These are phyloP conservation scores for Cynaeus angustus DNA, from an alignment of 2,888 invertebrate species.

Conservation along the genomic window DNA sequence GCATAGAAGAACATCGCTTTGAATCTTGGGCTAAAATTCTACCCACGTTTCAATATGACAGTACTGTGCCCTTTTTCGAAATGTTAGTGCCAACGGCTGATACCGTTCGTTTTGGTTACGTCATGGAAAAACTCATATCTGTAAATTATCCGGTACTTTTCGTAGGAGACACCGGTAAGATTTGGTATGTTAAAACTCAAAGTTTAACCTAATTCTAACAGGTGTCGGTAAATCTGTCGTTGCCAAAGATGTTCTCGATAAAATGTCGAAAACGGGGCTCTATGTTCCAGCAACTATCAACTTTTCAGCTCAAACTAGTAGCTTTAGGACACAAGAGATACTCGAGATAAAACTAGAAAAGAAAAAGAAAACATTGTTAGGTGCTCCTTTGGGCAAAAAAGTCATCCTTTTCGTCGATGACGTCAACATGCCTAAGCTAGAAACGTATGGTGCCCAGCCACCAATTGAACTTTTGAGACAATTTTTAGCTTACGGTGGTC, in stretches of 20 bases:
- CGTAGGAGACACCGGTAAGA: conserved; percentile 88
- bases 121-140: conserved; percentile 83
- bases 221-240: conserved; percentile 94
- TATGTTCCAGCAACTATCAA: conserved; percentile 87
- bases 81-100: conserved; percentile 94
- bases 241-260: conserved; percentile 83
- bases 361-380: conserved; percentile 84
- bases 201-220: conserved; percentile 61
- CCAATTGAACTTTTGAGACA: conserved; percentile 91
- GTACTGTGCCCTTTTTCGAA: conserved; percentile 86
- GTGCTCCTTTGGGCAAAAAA: conserved; percentile 88
- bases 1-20: conserved; percentile 80
- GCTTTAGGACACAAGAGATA: conserved; percentile 88
- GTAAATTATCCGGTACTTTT: conserved; percentile 87
- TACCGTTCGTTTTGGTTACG: conserved; percentile 88
- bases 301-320: conserved; percentile 94
- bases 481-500: conserved; percentile 84
- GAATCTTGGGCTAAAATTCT: conserved; percentile 88
- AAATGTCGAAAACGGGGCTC: conserved; percentile 75
- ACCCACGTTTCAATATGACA: conserved; percentile 82
- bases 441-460: conserved; percentile 92
- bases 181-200: neutral
- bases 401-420: conserved; percentile 92
- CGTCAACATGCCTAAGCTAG: conserved; percentile 92
- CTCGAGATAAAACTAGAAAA: conserved; percentile 90